These are phyloP conservation scores for Mastomys coucha DNA, from an alignment of 2,113 vertebrate genomes.

Conservation along the genomic window DNA sequence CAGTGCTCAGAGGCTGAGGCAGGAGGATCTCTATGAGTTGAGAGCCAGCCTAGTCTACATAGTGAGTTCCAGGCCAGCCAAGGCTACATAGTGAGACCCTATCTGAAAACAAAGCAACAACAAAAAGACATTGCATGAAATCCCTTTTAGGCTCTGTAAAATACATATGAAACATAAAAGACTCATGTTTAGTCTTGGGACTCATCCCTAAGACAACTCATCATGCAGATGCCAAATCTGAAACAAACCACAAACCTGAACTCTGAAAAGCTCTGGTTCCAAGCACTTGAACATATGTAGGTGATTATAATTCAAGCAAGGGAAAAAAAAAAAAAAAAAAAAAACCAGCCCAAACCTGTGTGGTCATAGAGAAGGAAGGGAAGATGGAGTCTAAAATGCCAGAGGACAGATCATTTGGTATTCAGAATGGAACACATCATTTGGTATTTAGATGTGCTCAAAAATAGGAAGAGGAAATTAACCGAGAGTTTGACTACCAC, in stretches of 20 bases:
- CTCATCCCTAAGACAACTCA: background rate
- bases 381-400: slow-evolving; percentile 18
- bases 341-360: background rate
- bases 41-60: background rate
- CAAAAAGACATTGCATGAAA: background rate
- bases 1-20: background rate
- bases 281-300: background rate
- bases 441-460: slow-evolving; percentile 18
- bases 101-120: background rate
- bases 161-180: background rate
- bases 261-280: background rate
- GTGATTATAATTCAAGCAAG: slow-evolving; percentile 53
- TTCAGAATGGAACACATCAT: background rate
- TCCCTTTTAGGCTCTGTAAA: background rate
- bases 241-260: background rate
- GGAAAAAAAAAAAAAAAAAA: background rate
- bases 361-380: background rate
- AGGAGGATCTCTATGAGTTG: background rate
- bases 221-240: background rate
- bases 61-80: background rate
- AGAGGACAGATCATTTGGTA: background rate
- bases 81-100: background rate
- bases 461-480: slow-evolving; percentile 5
- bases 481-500: background rate
- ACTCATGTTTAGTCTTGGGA: background rate